These are phyloP conservation scores for Condylura cristata DNA, from an alignment of 2,113 vertebrate species.

Conservation along the genomic window DNA sequence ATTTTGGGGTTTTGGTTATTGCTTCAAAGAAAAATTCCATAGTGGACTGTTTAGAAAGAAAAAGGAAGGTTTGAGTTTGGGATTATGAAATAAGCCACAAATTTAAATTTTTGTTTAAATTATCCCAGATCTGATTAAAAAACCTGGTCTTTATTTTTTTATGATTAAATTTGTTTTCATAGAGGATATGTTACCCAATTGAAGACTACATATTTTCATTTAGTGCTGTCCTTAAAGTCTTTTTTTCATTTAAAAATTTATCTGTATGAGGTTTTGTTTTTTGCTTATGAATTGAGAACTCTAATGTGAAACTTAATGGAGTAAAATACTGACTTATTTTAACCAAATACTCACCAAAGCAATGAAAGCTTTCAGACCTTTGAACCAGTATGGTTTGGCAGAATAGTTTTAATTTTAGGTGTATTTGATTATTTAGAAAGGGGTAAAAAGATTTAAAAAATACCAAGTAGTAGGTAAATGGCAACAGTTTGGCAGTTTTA, in stretches of 20 bases:
- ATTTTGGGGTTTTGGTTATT: slow-evolving; percentile 56
- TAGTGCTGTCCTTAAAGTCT: slow-evolving; percentile 45
- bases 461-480: neutral
- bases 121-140: slow-evolving; percentile 30
- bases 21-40: slow-evolving; percentile 65
- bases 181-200: neutral
- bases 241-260: slow-evolving; percentile 36
- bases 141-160: slow-evolving; percentile 59
- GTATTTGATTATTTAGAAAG: slow-evolving; percentile 36
- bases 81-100: slow-evolving; percentile 46
- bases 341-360: slow-evolving; percentile 71
- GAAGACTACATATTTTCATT: slow-evolving; percentile 61
- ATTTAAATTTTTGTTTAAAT: slow-evolving; percentile 61
- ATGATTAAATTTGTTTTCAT: slow-evolving; percentile 53
- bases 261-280: slow-evolving; percentile 8
- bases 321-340: slow-evolving; percentile 59
- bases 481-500: slow-evolving; percentile 12
- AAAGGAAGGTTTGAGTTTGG: slow-evolving; percentile 28
- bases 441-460: neutral
- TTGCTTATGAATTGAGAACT: slow-evolving; percentile 26
- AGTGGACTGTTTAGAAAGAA: slow-evolving; percentile 56
- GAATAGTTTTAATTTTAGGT: slow-evolving; percentile 44
- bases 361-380: slow-evolving; percentile 60
- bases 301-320: slow-evolving; percentile 45
- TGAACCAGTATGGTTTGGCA: slow-evolving; percentile 45